Base-by-base conservation (phyloP, 2,797 vertebrate genomes). In the Darevskia mixta region DNA sequence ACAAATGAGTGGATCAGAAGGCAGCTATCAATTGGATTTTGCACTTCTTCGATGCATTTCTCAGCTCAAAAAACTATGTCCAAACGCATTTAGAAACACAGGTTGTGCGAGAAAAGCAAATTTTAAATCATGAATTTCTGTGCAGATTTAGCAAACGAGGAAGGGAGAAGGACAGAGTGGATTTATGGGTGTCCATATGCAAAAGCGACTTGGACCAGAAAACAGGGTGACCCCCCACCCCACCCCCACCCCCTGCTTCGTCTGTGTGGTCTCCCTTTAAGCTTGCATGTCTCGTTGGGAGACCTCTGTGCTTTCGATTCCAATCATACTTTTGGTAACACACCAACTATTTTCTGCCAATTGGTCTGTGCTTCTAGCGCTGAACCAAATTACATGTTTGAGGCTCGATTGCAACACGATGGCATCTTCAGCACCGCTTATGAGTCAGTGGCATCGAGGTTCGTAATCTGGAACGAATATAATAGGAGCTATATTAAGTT, bases 341-440 rank as follows among this genome's bases (percentile, higher is more conserved):
- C 92, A 90, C 92, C 94, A 95, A 93, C 92, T 93, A 94, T 96
- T 95, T 95, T 88, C 93, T 94, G 90, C 95, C 91, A 93, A 93
- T 93, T 90, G 92, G 86, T 92, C 91, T 94, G 87, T 92, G 91
- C 94, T 95, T 77, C 95, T 92, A 91, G 93, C 78, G 94, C 90
- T 79, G 93, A 94, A 92, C 92, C 94, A 95, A 95, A 95, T 96
- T 93, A 92, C 89, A 94, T 79, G 85, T 94, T 94, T 93, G 94
- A 94, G 93, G 78, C 55, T 88, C 91, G 85, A 91, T 94, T 95
- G 67, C 41, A 15, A 80, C 43, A 32, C 84, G 94, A 93, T 94
- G 79, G 88, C 80, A 93, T 91, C 92, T 94, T 90, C 89, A 90
- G 85, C 89, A 0, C 89, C 92, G 45, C 94, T 92, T 88, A 87